phyloP scores from a whole-genome alignment of 2,797 vertebrate species.

The Tragopan temminckii region DNA sequence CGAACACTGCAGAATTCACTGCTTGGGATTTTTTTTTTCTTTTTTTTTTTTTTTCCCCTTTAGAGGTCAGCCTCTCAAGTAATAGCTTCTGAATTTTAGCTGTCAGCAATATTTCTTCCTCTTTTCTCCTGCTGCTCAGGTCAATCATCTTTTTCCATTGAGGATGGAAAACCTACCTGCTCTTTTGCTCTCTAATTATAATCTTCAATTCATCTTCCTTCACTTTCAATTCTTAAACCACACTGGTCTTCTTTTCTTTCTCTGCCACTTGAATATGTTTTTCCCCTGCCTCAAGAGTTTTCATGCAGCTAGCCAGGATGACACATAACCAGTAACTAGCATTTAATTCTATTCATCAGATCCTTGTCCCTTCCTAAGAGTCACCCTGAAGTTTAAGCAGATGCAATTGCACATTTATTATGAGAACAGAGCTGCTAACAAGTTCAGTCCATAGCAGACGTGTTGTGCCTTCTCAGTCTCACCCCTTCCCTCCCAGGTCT shows the following conservation, averaged over 20 bases:
- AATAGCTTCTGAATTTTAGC: conserved; percentile 61
- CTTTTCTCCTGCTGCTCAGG: conserved; percentile 55
- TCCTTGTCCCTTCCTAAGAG: neutral
- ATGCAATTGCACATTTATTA: neutral
- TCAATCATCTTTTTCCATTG: conserved; percentile 66
- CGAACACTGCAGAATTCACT: neutral
- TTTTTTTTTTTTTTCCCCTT: neutral
- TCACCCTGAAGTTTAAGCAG: neutral
- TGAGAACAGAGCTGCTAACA: neutral
- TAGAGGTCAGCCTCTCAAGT: conserved; percentile 65
- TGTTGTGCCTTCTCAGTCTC: neutral
- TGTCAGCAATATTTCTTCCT: conserved; percentile 70
- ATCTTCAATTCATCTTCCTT: conserved; percentile 56
- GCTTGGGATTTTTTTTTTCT: neutral
- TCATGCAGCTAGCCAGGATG: neutral
- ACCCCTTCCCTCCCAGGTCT: neutral
- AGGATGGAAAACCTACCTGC: conserved; percentile 48
- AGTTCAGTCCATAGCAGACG: neutral
- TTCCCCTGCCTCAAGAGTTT: neutral
- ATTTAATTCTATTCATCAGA: neutral
- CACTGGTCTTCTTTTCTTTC: neutral
- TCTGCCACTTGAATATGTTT: neutral
- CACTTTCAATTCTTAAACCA: neutral
- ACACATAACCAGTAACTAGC: neutral
- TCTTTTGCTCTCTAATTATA: conserved; percentile 64